phyloP scores from a whole-genome alignment of 2,113 vertebrate species.

The Raja brachyura region DNA sequence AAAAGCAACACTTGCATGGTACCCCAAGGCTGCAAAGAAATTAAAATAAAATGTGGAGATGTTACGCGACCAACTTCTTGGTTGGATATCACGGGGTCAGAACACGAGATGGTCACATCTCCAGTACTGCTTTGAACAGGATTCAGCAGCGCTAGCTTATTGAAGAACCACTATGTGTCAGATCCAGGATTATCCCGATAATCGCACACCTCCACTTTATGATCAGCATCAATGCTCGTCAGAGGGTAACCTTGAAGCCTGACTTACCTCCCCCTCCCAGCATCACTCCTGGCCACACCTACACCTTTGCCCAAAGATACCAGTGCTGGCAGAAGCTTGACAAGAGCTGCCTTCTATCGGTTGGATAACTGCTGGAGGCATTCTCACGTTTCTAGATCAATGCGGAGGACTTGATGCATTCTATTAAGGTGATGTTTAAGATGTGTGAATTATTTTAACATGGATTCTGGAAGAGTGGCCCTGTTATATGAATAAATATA shows the following conservation, averaged over 20 bases:
- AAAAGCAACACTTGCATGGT: neutral
- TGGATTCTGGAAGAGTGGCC: neutral
- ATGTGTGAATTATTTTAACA: neutral
- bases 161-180: neutral
- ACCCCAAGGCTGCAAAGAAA: neutral
- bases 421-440: neutral
- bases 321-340: neutral
- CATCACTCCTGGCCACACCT: neutral
- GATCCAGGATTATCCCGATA: neutral
- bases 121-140: neutral
- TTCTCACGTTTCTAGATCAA: neutral
- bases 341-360: neutral
- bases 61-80: no score
- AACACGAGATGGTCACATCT: neutral
- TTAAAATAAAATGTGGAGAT: neutral
- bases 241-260: neutral
- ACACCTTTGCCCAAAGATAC: neutral
- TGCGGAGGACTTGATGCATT: neutral
- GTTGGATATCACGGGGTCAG: neutral
- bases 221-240: neutral
- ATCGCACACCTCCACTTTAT: neutral
- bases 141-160: neutral
- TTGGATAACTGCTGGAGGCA: neutral
- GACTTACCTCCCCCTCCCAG: neutral
- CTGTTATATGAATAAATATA: neutral